These are phyloP conservation scores for Sclerurus mexicanus DNA, from an alignment of 2,113 vertebrate species.

Conservation along the genomic window DNA sequence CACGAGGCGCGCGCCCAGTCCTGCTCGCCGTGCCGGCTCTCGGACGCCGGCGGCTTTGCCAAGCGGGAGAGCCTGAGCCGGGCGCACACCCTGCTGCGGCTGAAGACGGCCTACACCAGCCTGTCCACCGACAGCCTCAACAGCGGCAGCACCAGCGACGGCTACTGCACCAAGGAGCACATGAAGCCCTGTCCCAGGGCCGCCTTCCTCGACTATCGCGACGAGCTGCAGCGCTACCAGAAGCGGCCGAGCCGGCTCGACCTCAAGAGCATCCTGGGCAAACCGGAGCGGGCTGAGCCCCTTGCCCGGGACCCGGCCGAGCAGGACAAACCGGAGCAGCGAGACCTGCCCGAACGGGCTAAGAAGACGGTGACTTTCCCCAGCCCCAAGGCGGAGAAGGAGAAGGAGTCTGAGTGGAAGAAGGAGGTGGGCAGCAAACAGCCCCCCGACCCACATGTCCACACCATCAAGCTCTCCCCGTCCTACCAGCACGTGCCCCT, in stretches of 20 bases:
- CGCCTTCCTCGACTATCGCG: slow-evolving; percentile 59
- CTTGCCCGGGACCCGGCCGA: not conserved
- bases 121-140: slow-evolving; percentile 94
- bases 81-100: slow-evolving; percentile 83
- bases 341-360: not conserved
- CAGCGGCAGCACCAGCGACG: slow-evolving; percentile 90
- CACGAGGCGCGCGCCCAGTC: slow-evolving; percentile 87
- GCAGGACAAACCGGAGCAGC: not conserved
- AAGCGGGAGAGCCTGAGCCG: slow-evolving; percentile 78
- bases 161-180: slow-evolving; percentile 88
- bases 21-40: slow-evolving; percentile 87
- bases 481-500: slow-evolving; percentile 90
- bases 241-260: slow-evolving; percentile 88
- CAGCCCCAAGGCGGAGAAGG: slow-evolving; percentile 57
- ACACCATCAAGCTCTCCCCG: slow-evolving; percentile 91
- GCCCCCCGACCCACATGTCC: slow-evolving; percentile 77
- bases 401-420: slow-evolving; percentile 57
- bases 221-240: slow-evolving; percentile 67
- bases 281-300: slow-evolving; percentile 34
- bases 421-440: slow-evolving; percentile 61
- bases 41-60: slow-evolving; percentile 75
- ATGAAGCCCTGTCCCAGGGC: slow-evolving; percentile 75
- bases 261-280: slow-evolving; percentile 79
- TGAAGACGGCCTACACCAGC: slow-evolving; percentile 86
- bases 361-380: slow-evolving; percentile 59